These are phyloP conservation scores for Chamaedrilus cognettii DNA, from an alignment of 2,888 invertebrate genomes.

Conservation along the genomic window DNA sequence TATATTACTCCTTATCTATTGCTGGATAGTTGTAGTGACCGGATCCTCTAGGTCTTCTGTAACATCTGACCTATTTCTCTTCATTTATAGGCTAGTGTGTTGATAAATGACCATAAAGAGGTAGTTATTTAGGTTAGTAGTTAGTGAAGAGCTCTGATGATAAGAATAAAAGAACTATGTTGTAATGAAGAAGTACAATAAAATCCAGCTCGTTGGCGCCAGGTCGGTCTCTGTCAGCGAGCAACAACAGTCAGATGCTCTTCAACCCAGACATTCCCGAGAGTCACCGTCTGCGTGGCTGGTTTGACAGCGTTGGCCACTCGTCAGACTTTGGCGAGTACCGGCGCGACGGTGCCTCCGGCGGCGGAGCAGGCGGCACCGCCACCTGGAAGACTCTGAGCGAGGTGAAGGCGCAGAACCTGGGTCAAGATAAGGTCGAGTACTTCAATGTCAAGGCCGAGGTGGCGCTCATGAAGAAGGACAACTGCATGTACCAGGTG, in stretches of 20 bases:
- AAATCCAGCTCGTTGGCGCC: constrained; percentile 13
- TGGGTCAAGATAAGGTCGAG: constrained; percentile 80
- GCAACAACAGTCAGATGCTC: constrained; percentile 64
- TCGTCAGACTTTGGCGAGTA: constrained; percentile 50
- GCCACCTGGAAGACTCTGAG: constrained; percentile 72
- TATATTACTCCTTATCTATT: too few species aligned
- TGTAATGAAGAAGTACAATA: too few species aligned
- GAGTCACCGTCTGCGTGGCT: constrained; percentile 81
- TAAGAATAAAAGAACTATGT: too few species aligned
- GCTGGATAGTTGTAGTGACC: too few species aligned
- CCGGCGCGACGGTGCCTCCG: constrained; percentile 44
- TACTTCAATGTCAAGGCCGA: constrained; percentile 80
- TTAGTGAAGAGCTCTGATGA: too few species aligned
- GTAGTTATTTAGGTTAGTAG: too few species aligned
- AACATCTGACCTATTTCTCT: too few species aligned
- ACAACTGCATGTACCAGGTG: constrained; percentile 82
- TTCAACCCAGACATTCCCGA: constrained; percentile 88
- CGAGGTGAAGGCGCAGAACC: constrained; percentile 72
- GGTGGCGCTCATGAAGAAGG: constrained; percentile 75
- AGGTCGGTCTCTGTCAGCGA: constrained; percentile 58
- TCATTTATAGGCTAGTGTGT: too few species aligned
- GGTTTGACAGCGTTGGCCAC: constrained; percentile 76
- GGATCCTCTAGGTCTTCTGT: too few species aligned
- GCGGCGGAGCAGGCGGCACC: constrained; percentile 28
- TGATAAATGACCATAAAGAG: too few species aligned